phyloP scores from a whole-genome alignment of 1,140 invertebrate species.

The Potamilus streckersoni region DNA sequence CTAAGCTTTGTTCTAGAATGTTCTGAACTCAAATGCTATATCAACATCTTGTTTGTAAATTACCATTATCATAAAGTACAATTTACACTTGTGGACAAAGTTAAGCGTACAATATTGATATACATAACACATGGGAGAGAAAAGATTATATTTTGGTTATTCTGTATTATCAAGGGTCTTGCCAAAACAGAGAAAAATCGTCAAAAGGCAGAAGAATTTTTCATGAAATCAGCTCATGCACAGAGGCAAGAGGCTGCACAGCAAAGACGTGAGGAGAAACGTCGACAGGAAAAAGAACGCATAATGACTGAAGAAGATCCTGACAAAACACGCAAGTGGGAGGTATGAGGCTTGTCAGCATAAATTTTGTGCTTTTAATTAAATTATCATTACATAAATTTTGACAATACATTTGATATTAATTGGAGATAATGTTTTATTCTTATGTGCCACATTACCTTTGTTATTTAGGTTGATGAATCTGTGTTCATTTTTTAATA shows the following conservation, averaged over 20 bases:
- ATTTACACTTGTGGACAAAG: too few relatives aligned
- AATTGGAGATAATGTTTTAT: neutral
- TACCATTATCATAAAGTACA: too few relatives aligned
- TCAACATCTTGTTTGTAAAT: too few relatives aligned
- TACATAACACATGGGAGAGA: too few relatives aligned
- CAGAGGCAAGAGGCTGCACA: slow-evolving; percentile 90
- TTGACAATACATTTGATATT: neutral
- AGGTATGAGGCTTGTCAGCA: slow-evolving; percentile 67
- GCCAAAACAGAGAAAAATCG: slow-evolving; percentile 93
- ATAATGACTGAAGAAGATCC: slow-evolving; percentile 90
- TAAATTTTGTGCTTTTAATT: neutral
- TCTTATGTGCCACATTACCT: too few relatives aligned
- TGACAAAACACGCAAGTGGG: slow-evolving; percentile 96
- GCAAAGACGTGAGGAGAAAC: slow-evolving; percentile 85
- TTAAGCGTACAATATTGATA: too few relatives aligned
- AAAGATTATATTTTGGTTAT: neutral
- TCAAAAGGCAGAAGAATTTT: slow-evolving; percentile 89
- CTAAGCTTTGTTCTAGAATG: too few relatives aligned
- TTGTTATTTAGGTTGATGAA: neutral
- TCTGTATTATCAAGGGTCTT: slow-evolving; percentile 75
- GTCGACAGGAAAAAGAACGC: slow-evolving; percentile 89
- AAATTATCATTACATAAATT: neutral
- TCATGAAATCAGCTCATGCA: slow-evolving; percentile 92
- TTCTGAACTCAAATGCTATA: too few relatives aligned
- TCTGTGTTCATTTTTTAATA: neutral